These are phyloP conservation scores for Allobates femoralis DNA, from an alignment of 2,797 vertebrate species.

Conservation along the genomic window DNA sequence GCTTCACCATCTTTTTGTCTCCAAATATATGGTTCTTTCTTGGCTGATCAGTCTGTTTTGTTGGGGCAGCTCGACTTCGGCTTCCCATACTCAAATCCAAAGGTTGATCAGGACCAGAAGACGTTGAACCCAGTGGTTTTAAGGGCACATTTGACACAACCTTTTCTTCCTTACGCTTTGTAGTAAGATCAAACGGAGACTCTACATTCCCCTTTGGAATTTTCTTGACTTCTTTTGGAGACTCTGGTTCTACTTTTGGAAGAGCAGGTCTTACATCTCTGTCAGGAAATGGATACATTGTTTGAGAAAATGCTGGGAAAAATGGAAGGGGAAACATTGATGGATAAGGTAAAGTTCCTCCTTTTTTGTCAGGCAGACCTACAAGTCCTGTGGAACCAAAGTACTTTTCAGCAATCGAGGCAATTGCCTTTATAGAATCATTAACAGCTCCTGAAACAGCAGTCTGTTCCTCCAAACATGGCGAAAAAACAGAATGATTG, in stretches of 20 bases:
- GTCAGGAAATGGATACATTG: conserved; percentile 95
- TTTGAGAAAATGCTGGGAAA: conserved; percentile 97
- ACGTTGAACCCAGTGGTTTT: conserved; percentile 80
- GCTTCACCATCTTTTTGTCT: conserved; percentile 80
- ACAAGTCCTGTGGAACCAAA: conserved; percentile 97
- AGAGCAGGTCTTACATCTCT: conserved; percentile 88
- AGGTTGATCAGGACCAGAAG: conserved; percentile 90
- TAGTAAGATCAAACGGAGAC: conserved; percentile 98
- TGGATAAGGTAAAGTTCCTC: conserved; percentile 92
- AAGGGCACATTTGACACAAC: conserved; percentile 77
- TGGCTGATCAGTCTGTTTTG: conserved; percentile 78
- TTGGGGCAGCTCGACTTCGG: conserved; percentile 82
- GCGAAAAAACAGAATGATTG: conserved; percentile 87
- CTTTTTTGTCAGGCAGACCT: conserved; percentile 97
- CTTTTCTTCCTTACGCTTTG: conserved; percentile 93
- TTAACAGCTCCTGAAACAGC: conserved; percentile 97
- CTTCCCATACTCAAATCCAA: conserved; percentile 94
- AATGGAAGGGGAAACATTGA: conserved; percentile 98
- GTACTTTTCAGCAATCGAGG: conserved; percentile 99
- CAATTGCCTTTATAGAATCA: conserved; percentile 99
- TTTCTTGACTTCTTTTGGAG: conserved; percentile 89
- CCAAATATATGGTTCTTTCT: conserved; percentile 85
- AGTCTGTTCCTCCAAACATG: conserved; percentile 94
- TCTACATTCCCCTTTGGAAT: conserved; percentile 84
- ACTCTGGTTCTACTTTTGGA: conserved; percentile 89